Evolutionary conservation across 1,140 invertebrate species (phyloP).

Genomic region (Sminthurinus signatus): DNA sequence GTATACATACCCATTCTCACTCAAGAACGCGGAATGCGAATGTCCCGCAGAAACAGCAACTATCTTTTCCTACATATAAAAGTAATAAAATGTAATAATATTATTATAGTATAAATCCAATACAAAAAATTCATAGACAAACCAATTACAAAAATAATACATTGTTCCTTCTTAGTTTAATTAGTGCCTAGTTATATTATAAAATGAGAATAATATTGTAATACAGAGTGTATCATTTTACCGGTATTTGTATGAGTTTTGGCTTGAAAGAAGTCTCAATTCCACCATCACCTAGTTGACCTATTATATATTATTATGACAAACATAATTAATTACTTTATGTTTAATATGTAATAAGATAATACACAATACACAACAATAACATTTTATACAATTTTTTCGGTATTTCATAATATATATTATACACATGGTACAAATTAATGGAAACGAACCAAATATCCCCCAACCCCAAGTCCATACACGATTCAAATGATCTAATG

Average conservation of each 20-base stretch:
- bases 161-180: too few relatives aligned
- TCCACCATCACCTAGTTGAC: constrained; percentile 26
- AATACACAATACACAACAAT: too few relatives aligned
- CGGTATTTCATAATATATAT: too few relatives aligned
- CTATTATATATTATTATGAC: too few relatives aligned
- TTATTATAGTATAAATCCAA: neutral
- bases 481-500: constrained; percentile 28
- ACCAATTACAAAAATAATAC: neutral
- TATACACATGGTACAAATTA: too few relatives aligned
- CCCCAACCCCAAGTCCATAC: constrained; percentile 40
- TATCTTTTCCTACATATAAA: constrained; percentile 36
- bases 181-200: too few relatives aligned
- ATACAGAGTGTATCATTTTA: constrained; percentile 18
- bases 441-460: constrained; percentile 13
- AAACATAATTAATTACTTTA: too few relatives aligned
- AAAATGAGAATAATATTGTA: too few relatives aligned
- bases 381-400: too few relatives aligned
- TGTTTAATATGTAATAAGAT: too few relatives aligned
- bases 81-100: neutral
- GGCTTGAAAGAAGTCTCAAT: constrained; percentile 28
- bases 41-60: constrained; percentile 35
- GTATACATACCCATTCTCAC: constrained; percentile 27
- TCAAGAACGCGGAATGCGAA: constrained; percentile 38
- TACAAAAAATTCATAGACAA: neutral
- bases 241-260: constrained; percentile 4